phyloP scores from a whole-genome alignment of 2,797 vertebrate species.

The Oreochromis mossambicus region DNA sequence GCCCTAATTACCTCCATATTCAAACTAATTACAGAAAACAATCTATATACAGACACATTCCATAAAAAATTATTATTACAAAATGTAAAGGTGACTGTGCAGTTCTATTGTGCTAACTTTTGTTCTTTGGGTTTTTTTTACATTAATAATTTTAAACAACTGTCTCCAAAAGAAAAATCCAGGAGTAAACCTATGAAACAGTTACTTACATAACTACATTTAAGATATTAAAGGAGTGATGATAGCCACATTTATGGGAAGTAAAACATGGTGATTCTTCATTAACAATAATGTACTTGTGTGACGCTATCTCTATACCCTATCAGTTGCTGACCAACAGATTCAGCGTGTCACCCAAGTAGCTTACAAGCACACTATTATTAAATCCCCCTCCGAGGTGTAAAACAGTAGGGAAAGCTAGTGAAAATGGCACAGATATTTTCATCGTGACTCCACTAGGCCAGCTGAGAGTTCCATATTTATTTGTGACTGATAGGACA shows the following conservation, averaged over 20 bases:
- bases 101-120: background rate
- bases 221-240: background rate
- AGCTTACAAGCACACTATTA: background rate
- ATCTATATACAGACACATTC: background rate
- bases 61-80: background rate
- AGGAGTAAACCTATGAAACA: background rate
- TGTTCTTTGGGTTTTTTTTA: background rate
- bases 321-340: background rate
- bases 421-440: background rate
- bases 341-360: background rate
- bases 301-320: fast-evolving
- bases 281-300: background rate
- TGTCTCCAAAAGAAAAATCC: background rate
- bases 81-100: background rate
- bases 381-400: background rate
- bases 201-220: background rate
- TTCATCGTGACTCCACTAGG: background rate
- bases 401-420: background rate
- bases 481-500: conserved; percentile 31
- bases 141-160: background rate
- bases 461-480: background rate
- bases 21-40: background rate
- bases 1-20: background rate
- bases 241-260: background rate
- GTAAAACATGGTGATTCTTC: background rate